These are phyloP conservation scores for Leptonema lineaticorne DNA, from an alignment of 1,140 invertebrate species.

Conservation along the genomic window DNA sequence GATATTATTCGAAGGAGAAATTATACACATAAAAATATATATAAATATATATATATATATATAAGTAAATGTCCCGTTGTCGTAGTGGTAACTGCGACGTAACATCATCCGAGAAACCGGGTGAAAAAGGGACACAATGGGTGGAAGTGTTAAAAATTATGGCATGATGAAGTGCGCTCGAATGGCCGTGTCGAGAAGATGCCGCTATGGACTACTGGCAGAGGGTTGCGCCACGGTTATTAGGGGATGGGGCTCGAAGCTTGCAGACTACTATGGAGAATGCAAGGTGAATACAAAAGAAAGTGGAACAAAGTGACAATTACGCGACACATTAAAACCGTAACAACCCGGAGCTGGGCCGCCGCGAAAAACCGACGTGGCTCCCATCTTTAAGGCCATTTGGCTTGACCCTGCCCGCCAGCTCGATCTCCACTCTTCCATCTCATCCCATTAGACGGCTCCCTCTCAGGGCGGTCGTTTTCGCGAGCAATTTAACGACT, in stretches of 20 bases:
- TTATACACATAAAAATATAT: no score
- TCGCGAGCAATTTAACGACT: slow-evolving; percentile 15
- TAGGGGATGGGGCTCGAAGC: slow-evolving; percentile 6
- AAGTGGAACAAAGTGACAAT: slow-evolving; percentile 36
- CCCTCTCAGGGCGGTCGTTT: slow-evolving; percentile 16
- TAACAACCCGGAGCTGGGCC: slow-evolving; percentile 1
- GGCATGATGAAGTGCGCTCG: slow-evolving; percentile 15
- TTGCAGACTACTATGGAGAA: not conserved
- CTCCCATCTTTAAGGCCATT: slow-evolving; percentile 10
- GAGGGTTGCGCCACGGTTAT: not conserved
- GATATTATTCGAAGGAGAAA: no score
- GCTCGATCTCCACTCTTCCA: no score
- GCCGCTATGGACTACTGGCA: no score
- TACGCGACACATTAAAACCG: slow-evolving; percentile 32
- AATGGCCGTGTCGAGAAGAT: slow-evolving; percentile 15
- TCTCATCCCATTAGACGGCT: no score
- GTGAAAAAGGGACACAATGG: not conserved
- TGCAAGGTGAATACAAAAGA: slow-evolving; percentile 30
- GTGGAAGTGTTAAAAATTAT: not conserved
- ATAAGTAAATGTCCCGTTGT: no score
- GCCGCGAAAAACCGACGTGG: not conserved
- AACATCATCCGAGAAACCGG: no score
- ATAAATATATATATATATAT: no score
- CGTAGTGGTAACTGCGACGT: no score
- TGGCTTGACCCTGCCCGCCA: no score